These are phyloP conservation scores for Ganaspis sp. DNA, from an alignment of 1,140 invertebrate species.

Conservation along the genomic window DNA sequence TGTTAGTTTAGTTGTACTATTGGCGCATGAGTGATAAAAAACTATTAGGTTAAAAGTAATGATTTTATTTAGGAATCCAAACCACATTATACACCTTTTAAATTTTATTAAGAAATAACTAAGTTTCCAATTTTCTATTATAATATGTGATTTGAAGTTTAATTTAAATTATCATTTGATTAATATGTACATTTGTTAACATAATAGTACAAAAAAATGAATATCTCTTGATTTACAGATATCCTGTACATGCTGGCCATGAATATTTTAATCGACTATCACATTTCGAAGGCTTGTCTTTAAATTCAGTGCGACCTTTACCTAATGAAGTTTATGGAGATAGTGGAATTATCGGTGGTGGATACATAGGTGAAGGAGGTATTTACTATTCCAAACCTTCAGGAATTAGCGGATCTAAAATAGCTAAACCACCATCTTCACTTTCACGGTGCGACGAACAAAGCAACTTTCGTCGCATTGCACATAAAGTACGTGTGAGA, in stretches of 20 bases:
- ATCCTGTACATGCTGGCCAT: slow-evolving; percentile 60
- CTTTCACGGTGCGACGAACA: slow-evolving; percentile 84
- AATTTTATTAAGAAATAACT: too few relatives aligned
- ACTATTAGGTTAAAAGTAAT: too few relatives aligned
- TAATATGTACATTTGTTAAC: too few relatives aligned
- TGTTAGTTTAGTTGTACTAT: too few relatives aligned
- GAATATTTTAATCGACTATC: slow-evolving; percentile 63
- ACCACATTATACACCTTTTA: too few relatives aligned
- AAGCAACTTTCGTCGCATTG: slow-evolving; percentile 88
- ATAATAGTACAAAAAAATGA: too few relatives aligned
- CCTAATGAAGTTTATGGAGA: slow-evolving; percentile 70
- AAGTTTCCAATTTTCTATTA: too few relatives aligned
- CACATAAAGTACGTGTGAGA: slow-evolving; percentile 84
- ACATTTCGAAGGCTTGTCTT: slow-evolving; percentile 61
- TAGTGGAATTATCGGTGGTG: slow-evolving; percentile 69
- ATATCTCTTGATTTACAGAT: slow-evolving; percentile 46
- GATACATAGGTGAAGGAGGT: slow-evolving; percentile 72
- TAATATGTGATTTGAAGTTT: too few relatives aligned
- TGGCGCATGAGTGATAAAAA: too few relatives aligned
- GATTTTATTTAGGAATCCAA: too few relatives aligned
- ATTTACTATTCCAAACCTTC: slow-evolving; percentile 69
- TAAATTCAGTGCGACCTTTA: slow-evolving; percentile 57
- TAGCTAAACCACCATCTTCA: slow-evolving; percentile 72
- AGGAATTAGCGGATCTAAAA: slow-evolving; percentile 69
- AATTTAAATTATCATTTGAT: too few relatives aligned